phyloP scores from a whole-genome alignment of 2,888 invertebrate genomes.

The Hipparchia sbordonii region DNA sequence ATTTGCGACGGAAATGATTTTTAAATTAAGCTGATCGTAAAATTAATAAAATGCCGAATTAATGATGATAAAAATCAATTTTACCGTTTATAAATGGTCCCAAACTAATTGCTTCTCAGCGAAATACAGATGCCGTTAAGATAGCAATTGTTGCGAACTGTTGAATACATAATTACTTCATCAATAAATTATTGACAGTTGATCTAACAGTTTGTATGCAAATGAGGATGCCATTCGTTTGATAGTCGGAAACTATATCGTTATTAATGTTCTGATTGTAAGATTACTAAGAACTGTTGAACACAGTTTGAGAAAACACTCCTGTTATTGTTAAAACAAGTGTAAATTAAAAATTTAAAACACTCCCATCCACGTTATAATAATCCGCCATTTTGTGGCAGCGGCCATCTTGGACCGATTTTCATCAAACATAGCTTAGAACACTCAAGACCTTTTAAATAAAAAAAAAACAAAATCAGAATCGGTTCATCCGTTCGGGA shows the following conservation, averaged over 20 bases:
- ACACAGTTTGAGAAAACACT: background rate
- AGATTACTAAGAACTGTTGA: background rate
- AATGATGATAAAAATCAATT: background rate
- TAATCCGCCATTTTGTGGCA: too few species aligned
- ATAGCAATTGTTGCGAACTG: constrained; percentile 1
- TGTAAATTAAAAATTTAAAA: too few species aligned
- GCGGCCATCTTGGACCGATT: too few species aligned
- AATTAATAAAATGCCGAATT: background rate
- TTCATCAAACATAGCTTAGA: too few species aligned
- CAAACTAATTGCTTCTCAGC: constrained; percentile 5
- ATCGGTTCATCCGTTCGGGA: too few species aligned
- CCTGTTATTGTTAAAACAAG: too few species aligned
- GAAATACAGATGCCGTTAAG: constrained; percentile 10
- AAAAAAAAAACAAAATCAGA: too few species aligned
- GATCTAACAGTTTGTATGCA: background rate
- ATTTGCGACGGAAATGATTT: background rate
- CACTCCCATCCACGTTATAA: too few species aligned
- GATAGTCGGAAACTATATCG: background rate
- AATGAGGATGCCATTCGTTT: background rate
- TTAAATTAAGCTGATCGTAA: background rate
- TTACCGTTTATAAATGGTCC: background rate
- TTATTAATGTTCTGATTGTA: background rate
- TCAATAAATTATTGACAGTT: constrained; percentile 5
- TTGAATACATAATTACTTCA: constrained; percentile 1
- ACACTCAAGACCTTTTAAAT: too few species aligned